Evolutionary conservation across 1,140 invertebrate genomes (phyloP).

Genomic region (Potamilus streckersoni): DNA sequence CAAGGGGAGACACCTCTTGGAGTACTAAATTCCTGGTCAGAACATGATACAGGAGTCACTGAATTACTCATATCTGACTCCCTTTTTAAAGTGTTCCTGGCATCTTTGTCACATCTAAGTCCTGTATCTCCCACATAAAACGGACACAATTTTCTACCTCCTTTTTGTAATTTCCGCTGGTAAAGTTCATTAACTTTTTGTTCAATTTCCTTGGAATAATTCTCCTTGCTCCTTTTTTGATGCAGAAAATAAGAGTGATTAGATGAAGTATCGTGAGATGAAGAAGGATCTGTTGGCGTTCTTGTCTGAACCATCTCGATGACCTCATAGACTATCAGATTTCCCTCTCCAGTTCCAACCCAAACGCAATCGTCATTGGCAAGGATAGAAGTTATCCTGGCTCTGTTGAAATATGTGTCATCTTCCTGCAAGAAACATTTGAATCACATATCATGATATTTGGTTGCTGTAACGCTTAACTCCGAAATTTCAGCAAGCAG

Average conservation of each 20-base stretch:
- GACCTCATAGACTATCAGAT: conserved; percentile 69
- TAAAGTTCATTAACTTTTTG: background rate
- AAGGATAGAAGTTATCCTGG: conserved; percentile 67
- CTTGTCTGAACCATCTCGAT: conserved; percentile 42
- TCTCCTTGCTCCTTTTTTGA: background rate
- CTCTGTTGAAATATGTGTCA: conserved; percentile 64
- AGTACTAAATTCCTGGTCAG: too few relatives aligned
- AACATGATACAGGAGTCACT: too few relatives aligned
- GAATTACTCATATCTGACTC: too few relatives aligned
- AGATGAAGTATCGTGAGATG: conserved; percentile 32
- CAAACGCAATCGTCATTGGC: conserved; percentile 67
- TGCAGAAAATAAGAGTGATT: background rate
- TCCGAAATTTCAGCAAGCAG: background rate
- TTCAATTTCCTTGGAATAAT: conserved; percentile 4
- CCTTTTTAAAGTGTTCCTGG: too few relatives aligned
- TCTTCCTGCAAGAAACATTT: conserved; percentile 52
- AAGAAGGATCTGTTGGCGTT: conserved; percentile 55
- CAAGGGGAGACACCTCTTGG: too few relatives aligned
- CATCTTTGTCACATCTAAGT: too few relatives aligned
- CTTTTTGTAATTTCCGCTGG: too few relatives aligned
- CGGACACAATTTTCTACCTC: too few relatives aligned
- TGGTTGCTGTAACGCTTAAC: background rate
- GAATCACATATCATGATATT: background rate
- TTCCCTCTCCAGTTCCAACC: conserved; percentile 72
- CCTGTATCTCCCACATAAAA: too few relatives aligned